These are phyloP conservation scores for Philonicus albiceps DNA, from an alignment of 2,888 invertebrate genomes.

Conservation along the genomic window DNA sequence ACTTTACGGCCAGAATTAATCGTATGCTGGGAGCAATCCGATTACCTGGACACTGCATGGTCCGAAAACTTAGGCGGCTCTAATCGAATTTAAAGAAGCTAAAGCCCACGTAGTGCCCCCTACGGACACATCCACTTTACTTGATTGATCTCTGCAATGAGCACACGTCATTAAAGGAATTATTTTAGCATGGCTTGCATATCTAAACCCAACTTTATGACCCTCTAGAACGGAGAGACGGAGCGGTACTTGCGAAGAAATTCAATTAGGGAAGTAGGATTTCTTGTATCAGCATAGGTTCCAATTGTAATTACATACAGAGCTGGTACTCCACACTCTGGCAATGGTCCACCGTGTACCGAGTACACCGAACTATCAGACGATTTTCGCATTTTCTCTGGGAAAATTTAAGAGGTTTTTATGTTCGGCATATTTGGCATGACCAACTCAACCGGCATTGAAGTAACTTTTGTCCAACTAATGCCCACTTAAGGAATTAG, in stretches of 20 bases:
- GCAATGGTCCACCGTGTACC: not conserved
- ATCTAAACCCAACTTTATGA: not conserved
- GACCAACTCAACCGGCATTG: not conserved
- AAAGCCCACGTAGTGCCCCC: not conserved
- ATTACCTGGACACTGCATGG: not conserved
- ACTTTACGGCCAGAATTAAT: not conserved
- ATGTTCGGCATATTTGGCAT: not conserved
- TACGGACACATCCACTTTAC: not conserved
- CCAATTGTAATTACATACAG: not conserved
- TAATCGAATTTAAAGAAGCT: not conserved
- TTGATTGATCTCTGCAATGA: not conserved
- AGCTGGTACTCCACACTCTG: not conserved
- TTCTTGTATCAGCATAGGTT: not conserved
- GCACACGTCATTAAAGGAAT: not conserved
- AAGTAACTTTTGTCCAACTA: not conserved
- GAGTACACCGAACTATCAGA: not conserved
- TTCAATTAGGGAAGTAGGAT: not conserved
- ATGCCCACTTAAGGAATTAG: slow-evolving; percentile 11
- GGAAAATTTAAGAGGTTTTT: not conserved
- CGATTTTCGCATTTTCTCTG: not conserved
- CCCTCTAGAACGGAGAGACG: not conserved
- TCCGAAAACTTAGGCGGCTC: not conserved
- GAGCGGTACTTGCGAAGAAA: not conserved
- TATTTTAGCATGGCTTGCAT: not conserved
- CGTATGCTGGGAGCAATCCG: not conserved